Evolutionary conservation across 2,797 vertebrate genomes (phyloP), one percentile per base, ranked within the genome.

Genomic region (Momotus momota): DNA sequence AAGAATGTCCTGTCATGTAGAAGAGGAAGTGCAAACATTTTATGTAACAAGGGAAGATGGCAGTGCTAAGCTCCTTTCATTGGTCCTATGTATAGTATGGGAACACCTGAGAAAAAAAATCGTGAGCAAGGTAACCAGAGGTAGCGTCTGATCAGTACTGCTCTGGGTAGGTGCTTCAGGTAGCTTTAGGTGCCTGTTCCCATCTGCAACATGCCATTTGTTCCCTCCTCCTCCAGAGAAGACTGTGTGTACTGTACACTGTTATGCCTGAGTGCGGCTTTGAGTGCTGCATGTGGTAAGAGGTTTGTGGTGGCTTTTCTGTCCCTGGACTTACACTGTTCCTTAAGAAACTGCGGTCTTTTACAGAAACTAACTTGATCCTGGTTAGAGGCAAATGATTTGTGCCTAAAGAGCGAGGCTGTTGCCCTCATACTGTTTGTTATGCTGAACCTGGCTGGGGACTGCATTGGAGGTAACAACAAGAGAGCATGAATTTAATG

Each of bases 121-220:
- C 1, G 0, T 54, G 20, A 14, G 7, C n/a, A 73, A 17, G 29
- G 29, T 45, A 58, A 61, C 21, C 1, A 0, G 57, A 84, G 15
- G 25, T 61, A 43, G 8, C 14, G 26, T 15, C 33, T 71, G 22
- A 6, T 62, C 38, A 64, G 26, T 60, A n/a, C 35, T 84, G 17
- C 26, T 6, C 35, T 22, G 38, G 12, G 8, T 7, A 18, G 14
- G 27, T 60, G 3, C 9, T 62, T 73, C 66, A 46, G 20, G n/a
- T 29, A 46, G 31, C 8, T 57, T 0, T 23, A 21, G 19, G 12
- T 71, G 26, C 18, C 33, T 79, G 6, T 54, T 81, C 43, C 41
- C 6, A 2, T n/a, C 45, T 69, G 19, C 31, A 2, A 1, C 0
- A 0, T 71, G n/a, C 40, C 10, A 5, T 69, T 75, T 0, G 0